These are phyloP conservation scores for Lagorchestes hirsutus DNA, from an alignment of 2,797 vertebrate species.

Conservation along the genomic window DNA sequence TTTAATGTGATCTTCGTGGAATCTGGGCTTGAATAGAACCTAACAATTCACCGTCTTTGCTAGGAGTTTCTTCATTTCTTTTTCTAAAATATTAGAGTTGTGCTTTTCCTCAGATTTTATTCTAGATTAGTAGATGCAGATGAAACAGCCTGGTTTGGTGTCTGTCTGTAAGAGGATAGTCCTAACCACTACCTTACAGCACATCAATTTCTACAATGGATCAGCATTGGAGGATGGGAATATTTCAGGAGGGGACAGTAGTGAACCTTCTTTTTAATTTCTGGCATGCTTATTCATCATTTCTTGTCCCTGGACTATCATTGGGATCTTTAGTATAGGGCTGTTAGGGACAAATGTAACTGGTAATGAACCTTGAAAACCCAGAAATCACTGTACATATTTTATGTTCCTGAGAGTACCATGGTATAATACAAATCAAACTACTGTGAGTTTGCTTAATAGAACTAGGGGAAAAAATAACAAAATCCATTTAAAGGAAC, in stretches of 20 bases:
- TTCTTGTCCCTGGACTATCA: background rate
- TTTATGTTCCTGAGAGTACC: background rate
- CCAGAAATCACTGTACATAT: background rate
- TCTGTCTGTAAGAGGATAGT: background rate
- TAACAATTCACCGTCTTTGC: background rate
- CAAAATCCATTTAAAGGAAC: background rate
- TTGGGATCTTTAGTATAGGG: background rate
- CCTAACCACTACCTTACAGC: background rate
- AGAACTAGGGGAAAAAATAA: background rate
- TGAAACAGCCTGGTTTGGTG: background rate
- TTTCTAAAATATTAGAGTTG: background rate
- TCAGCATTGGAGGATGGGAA: background rate
- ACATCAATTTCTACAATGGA: background rate
- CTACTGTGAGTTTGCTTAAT: background rate
- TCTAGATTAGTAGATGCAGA: background rate
- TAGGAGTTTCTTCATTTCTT: background rate
- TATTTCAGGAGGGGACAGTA: background rate
- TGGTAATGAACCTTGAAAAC: background rate
- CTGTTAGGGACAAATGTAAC: background rate
- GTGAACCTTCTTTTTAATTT: background rate
- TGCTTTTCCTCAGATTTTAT: background rate
- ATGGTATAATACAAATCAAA: background rate
- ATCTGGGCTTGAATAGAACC: background rate
- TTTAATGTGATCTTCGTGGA: background rate
- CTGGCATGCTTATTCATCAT: background rate